Conservation (phyloP, 2,797 vertebrate genomes). For the Semaprochilodus insignis region DNA sequence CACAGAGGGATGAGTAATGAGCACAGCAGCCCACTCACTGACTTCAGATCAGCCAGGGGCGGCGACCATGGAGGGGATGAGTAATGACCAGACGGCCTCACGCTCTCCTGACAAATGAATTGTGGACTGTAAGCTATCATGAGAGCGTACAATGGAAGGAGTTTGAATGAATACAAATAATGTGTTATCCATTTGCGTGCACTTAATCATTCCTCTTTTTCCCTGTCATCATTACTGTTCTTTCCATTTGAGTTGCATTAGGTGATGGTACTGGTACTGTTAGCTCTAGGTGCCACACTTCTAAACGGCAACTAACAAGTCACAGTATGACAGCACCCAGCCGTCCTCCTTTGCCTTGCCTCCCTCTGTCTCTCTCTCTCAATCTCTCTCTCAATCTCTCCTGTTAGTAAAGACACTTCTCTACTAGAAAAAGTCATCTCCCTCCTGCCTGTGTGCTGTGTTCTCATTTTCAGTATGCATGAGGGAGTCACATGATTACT, state of each 20-base stretch:
- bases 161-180: not conserved
- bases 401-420: not conserved
- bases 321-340: not conserved
- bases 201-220: not conserved
- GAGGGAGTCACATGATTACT: slow-evolving; percentile 19
- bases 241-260: not conserved
- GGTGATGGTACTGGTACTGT: slow-evolving; percentile 7
- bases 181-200: not conserved
- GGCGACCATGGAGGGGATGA: slow-evolving; percentile 17
- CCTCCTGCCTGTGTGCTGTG: not conserved
- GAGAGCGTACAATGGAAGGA: not conserved
- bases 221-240: not conserved
- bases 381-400: not conserved
- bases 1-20: slow-evolving; percentile 47
- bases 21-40: slow-evolving; percentile 34
- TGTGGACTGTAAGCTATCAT: not conserved
- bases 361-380: not conserved
- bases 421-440: not conserved
- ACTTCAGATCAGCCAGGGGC: slow-evolving; percentile 46
- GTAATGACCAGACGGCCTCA: slow-evolving; percentile 25
- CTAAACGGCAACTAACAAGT: not conserved
- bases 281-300: not conserved
- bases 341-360: not conserved
- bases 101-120: not conserved
- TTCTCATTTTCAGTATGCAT: slow-evolving; percentile 13